These are phyloP conservation scores for Reticulitermes lucifugus DNA, from an alignment of 2,888 invertebrate genomes.

Conservation along the genomic window DNA sequence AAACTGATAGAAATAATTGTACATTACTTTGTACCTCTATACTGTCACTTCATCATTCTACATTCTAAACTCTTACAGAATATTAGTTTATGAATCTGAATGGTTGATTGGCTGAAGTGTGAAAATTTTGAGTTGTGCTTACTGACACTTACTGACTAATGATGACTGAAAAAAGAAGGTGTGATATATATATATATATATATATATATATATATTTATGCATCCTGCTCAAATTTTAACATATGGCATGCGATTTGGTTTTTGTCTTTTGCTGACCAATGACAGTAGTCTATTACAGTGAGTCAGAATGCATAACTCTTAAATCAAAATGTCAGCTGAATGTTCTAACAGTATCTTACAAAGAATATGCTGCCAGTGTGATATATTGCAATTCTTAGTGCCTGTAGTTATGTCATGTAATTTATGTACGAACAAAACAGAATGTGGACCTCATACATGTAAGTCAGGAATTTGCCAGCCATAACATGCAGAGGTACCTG, in stretches of 20 bases:
- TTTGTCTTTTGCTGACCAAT: conserved; percentile 8
- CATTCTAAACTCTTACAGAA: neutral
- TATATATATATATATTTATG: neutral
- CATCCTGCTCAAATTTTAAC: conserved; percentile 33
- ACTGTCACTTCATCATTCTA: neutral
- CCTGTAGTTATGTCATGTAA: neutral
- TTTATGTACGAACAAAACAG: too few relatives aligned
- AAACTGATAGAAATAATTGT: conserved; percentile 24
- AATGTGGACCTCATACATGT: too few relatives aligned
- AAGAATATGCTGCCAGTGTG: neutral
- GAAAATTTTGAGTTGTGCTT: conserved; percentile 27
- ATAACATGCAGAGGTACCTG: too few relatives aligned
- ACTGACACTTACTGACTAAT: conserved; percentile 33
- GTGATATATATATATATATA: neutral
- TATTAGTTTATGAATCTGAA: neutral
- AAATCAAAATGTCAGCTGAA: neutral
- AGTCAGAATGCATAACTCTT: conserved; percentile 23
- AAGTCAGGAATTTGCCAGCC: too few relatives aligned
- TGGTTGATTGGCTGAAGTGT: neutral
- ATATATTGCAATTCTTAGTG: neutral
- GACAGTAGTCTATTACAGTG: conserved; percentile 9
- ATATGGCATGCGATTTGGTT: conserved; percentile 21
- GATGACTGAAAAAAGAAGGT: conserved; percentile 12
- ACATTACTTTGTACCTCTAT: neutral
- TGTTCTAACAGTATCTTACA: neutral